A percentile compares a stretch with the other conserved stretches of the same genome.
phyloP scores from a whole-genome alignment of 2,797 vertebrate species.

The Glyptemys insculpta region DNA sequence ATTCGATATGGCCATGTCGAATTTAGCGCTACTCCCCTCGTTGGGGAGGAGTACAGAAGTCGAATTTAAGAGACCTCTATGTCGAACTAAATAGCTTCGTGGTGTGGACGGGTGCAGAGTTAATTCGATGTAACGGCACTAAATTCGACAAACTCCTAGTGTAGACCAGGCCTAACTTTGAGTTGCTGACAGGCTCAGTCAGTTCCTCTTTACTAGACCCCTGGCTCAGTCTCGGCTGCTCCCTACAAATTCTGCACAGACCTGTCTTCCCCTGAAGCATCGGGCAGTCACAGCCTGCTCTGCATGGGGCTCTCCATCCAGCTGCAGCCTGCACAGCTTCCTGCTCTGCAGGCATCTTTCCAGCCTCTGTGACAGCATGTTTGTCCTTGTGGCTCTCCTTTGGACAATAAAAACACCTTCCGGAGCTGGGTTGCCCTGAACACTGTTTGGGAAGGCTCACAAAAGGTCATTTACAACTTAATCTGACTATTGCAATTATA shows the following conservation, averaged over 20 bases:
- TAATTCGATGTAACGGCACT: too few relatives aligned
- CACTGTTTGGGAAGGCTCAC: not conserved
- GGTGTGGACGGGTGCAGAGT: too few relatives aligned
- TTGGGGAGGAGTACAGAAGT: too few relatives aligned
- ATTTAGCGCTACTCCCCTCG: too few relatives aligned
- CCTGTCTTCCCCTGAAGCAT: not conserved
- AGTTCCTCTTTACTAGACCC: not conserved
- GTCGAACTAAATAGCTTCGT: too few relatives aligned
- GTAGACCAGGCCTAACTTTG: too few relatives aligned
- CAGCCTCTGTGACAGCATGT: not conserved
- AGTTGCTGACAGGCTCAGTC: not conserved
- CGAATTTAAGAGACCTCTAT: too few relatives aligned
- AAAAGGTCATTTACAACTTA: constrained; percentile 18
- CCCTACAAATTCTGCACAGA: not conserved
- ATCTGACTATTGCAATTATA: constrained; percentile 28
- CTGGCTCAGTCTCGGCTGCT: not conserved
- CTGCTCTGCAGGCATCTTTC: not conserved
- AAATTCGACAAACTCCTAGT: too few relatives aligned
- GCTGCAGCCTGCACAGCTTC: not conserved
- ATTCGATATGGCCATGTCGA: too few relatives aligned
- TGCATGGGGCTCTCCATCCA: fast-evolving
- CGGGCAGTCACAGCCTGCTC: not conserved
- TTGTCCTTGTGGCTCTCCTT: not conserved
- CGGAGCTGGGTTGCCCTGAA: constrained; percentile 7
- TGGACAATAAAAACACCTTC: fast-evolving